phyloP scores from a whole-genome alignment of 2,797 vertebrate genomes.

The Phalanger gymnotis region DNA sequence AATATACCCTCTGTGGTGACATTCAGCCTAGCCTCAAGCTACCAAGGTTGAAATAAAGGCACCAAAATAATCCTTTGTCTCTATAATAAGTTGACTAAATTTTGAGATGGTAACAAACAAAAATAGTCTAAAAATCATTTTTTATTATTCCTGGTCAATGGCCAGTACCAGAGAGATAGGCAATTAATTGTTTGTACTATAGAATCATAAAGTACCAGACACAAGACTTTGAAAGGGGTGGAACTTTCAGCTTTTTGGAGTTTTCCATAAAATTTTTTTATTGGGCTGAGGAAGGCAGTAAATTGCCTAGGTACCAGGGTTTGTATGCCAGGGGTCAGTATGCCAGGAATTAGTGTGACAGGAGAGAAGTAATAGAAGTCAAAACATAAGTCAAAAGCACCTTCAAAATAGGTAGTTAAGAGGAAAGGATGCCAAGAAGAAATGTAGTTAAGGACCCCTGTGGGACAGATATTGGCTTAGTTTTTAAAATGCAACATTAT shows the following conservation, averaged over 20 bases:
- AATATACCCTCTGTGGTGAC: background rate
- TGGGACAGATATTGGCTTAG: background rate
- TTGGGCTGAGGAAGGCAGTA: background rate
- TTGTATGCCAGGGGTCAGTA: background rate
- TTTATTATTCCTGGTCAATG: constrained; percentile 17
- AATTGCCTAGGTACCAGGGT: background rate
- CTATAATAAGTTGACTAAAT: background rate
- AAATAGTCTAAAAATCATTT: background rate
- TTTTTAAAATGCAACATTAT: background rate
- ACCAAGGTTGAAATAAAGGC: background rate
- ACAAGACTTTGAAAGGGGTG: background rate
- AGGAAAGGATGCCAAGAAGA: background rate
- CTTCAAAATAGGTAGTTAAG: background rate
- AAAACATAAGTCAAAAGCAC: no score
- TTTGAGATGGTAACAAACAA: background rate
- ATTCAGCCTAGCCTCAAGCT: background rate
- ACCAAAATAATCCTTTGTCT: constrained; percentile 3
- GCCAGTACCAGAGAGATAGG: background rate
- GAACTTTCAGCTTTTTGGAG: background rate
- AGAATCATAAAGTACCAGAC: background rate
- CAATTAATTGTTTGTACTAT: fast-evolving
- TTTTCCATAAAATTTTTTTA: background rate
- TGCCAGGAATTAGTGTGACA: background rate
- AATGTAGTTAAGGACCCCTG: background rate
- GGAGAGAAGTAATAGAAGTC: background rate